phyloP scores from a whole-genome alignment of 1,140 invertebrate species.

The Trachymyrmex cornetzi region DNA sequence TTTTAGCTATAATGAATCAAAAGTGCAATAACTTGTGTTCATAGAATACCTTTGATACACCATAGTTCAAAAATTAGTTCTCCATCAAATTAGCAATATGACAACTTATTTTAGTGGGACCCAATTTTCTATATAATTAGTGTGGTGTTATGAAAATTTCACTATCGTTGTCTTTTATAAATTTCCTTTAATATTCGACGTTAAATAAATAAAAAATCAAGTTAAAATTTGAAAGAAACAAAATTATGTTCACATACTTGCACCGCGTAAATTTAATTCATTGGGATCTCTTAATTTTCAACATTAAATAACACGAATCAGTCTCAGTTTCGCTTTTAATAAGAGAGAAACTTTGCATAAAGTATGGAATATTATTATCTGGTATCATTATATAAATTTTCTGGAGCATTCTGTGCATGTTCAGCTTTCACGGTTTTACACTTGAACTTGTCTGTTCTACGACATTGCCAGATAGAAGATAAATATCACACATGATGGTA shows the following conservation, averaged over 20 bases:
- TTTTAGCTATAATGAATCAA: too few relatives aligned
- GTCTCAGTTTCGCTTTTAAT: slow-evolving; percentile 19
- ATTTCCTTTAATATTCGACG: background rate
- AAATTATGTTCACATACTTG: background rate
- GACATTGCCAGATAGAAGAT: slow-evolving; percentile 28
- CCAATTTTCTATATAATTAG: too few relatives aligned
- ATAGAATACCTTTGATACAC: too few relatives aligned
- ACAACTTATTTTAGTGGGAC: too few relatives aligned
- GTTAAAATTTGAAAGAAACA: background rate
- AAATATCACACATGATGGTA: slow-evolving; percentile 23
- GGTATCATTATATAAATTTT: slow-evolving; percentile 41
- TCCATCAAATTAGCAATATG: too few relatives aligned
- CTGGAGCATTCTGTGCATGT: background rate
- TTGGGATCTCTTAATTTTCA: background rate
- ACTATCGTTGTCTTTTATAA: background rate
- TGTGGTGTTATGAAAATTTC: background rate
- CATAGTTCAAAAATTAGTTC: too few relatives aligned
- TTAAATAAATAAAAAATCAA: background rate
- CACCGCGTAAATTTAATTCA: background rate
- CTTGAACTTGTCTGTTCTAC: slow-evolving; percentile 16
- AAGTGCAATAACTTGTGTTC: too few relatives aligned
- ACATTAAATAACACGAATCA: background rate
- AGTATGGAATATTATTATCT: background rate
- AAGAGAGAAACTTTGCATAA: slow-evolving; percentile 23
- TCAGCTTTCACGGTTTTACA: slow-evolving; percentile 40